These are phyloP conservation scores for Gadopsis bispinosus DNA, from an alignment of 2,797 vertebrate genomes.

Conservation along the genomic window DNA sequence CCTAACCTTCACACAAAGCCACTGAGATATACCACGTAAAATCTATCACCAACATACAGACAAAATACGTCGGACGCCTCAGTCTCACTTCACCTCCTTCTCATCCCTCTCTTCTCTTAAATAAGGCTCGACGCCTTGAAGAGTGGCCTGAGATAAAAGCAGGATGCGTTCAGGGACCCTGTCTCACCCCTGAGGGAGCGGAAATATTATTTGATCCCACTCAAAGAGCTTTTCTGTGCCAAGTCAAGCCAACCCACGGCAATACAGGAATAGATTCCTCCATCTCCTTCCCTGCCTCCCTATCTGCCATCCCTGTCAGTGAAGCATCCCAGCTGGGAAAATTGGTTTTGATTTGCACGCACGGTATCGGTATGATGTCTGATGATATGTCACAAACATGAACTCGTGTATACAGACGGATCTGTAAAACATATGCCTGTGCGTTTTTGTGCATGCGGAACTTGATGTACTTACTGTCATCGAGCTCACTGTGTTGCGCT, in stretches of 20 bases:
- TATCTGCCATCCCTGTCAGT: slow-evolving; percentile 20
- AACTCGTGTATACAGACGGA: not conserved
- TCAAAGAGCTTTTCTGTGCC: slow-evolving; percentile 59
- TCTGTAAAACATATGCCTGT: not conserved
- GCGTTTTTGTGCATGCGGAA: not conserved
- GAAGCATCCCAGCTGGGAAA: slow-evolving; percentile 25
- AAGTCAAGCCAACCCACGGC: slow-evolving; percentile 61
- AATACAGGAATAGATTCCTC: slow-evolving; percentile 60
- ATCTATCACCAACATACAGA: slow-evolving; percentile 49
- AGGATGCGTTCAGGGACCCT: slow-evolving; percentile 54
- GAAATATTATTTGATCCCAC: slow-evolving; percentile 77
- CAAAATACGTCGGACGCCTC: slow-evolving; percentile 36
- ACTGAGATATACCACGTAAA: slow-evolving; percentile 26
- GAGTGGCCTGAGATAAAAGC: slow-evolving; percentile 69
- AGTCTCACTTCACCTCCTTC: slow-evolving; percentile 33
- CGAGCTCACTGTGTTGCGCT: not conserved
- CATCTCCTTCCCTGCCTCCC: slow-evolving; percentile 31
- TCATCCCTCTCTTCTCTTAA: slow-evolving; percentile 43
- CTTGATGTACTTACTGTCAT: not conserved
- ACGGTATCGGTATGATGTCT: not conserved
- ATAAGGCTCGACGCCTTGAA: slow-evolving; percentile 37
- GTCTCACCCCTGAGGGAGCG: slow-evolving; percentile 56
- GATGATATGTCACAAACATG: not conserved
- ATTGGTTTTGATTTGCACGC: slow-evolving; percentile 43
- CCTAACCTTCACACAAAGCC: slow-evolving; percentile 33